Percentiles rank a stretch among this genome's conserved stretches.
phyloP scores from a whole-genome alignment of 2,797 vertebrate genomes.

The Alfaro cultratus region DNA sequence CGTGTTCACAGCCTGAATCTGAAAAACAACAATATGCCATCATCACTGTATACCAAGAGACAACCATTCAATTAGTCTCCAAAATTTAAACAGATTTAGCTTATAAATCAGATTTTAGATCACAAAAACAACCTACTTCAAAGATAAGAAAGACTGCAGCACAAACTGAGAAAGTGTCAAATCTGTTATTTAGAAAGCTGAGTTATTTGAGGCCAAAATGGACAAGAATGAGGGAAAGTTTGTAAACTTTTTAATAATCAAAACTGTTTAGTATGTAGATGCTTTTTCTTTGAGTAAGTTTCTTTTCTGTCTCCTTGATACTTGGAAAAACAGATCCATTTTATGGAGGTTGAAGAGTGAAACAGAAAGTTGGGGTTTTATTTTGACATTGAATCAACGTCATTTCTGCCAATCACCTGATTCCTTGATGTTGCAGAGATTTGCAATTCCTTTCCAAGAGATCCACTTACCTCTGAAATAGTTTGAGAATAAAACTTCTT shows the following conservation, averaged over 20 bases:
- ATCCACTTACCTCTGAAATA: conserved; percentile 76
- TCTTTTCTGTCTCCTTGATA: not conserved
- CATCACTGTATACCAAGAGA: not conserved
- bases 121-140: not conserved
- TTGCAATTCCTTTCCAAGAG: fast-evolving
- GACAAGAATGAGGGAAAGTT: not conserved
- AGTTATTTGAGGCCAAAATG: not conserved
- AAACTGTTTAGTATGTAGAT: not conserved
- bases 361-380: not conserved
- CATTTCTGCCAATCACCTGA: not conserved
- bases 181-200: not conserved
- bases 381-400: too few species aligned
- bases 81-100: too few species aligned
- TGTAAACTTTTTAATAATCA: not conserved
- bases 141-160: not conserved
- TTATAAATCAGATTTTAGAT: not conserved
- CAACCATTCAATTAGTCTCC: not conserved
- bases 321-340: not conserved
- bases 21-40: conserved; percentile 10
- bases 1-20: conserved; percentile 52
- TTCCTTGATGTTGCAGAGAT: not conserved
- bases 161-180: not conserved
- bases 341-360: not conserved
- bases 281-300: not conserved
- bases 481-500: conserved; percentile 19